Evolutionary conservation across 2,797 vertebrate genomes (phyloP), one percentile per base, ranked within the genome.

Genomic region (Diglossa cyanea): DNA sequence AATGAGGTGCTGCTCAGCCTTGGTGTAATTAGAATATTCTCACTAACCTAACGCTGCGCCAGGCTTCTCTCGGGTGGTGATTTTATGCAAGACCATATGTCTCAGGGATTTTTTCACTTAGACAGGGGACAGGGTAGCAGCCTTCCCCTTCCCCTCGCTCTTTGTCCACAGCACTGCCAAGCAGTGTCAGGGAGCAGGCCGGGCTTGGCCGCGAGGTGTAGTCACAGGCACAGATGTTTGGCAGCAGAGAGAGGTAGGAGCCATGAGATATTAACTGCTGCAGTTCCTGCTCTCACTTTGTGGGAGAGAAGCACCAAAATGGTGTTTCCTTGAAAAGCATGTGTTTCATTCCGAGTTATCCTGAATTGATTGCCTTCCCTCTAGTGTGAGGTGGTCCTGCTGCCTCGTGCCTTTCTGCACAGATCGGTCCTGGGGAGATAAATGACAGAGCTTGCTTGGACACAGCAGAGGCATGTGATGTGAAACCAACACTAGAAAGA

Each of bases 71-170:
- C 18, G 33, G 55, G 55, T 81, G 70, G 76, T 95, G 90, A 90
- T 95, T 96, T 95, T 95, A 94, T 93, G 86, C 95, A 93, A 95
- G 92, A 96, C 94, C 55, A 86, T 68, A 93, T 90, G 89, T 94
- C 95, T 92, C 53, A 4, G 55, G 74, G 50, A 91, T 96, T 83
- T 95, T 76, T 60, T 60, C n/a, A 17, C 88, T 93, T 83, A 45
- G 26, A 51, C 13, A 45, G 55, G 50, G 70, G 62, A 67, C 33
- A 72, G 71, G 72, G 55, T 79, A 78, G 63, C 80, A 92, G 28
- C 63, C 53, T 86, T 51, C 28, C 81, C 42, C 45, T 47, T 26
- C 47, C 40, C 35, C 40, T 82, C 4, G 6, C 39, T 73, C 88
- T 78, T 68, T 79, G 77, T 93, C 72, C 76, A 28, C 1, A 0